Conservation (phyloP, 2,797 vertebrate genomes). For the Epinephelus malabaricus region DNA sequence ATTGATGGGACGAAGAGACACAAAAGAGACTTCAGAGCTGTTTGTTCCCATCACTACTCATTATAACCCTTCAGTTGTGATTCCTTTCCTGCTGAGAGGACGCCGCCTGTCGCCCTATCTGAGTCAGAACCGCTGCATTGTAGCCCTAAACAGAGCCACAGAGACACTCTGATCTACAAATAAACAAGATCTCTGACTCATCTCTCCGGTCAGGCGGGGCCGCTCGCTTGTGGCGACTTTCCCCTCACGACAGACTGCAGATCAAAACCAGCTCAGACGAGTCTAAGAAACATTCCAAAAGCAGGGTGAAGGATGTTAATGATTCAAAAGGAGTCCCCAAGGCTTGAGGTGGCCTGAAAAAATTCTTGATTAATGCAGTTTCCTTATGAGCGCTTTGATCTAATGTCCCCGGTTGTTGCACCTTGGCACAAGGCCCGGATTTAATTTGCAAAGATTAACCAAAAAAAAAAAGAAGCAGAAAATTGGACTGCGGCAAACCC, state of each 20-base stretch:
- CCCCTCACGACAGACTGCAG: conserved; percentile 14
- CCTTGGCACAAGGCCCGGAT: conserved; percentile 31
- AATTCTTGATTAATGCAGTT: conserved; percentile 56
- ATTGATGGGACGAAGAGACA: conserved; percentile 19
- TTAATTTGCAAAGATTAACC: not conserved
- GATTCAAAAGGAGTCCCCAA: conserved; percentile 35
- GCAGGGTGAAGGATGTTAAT: conserved; percentile 32
- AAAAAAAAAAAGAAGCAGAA: no score
- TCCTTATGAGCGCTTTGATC: conserved; percentile 60
- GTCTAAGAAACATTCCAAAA: conserved; percentile 46
- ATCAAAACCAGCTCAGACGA: conserved; percentile 38
- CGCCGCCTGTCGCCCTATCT: not conserved
- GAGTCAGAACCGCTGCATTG: conserved; percentile 1
- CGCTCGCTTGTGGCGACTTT: not conserved
- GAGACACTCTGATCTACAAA: not conserved
- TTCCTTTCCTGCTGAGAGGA: conserved; percentile 28
- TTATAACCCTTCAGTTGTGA: conserved; percentile 25
- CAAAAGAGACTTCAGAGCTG: conserved; percentile 20
- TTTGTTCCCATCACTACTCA: conserved; percentile 21
- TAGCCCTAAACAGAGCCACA: no score
- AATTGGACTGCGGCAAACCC: not conserved
- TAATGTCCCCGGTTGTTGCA: conserved; percentile 45
- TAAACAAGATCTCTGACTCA: not conserved
- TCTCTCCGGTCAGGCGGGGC: no score
- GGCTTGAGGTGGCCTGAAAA: conserved; percentile 45